Evolutionary conservation across 2,797 vertebrate species (phyloP), one percentile per base, ranked within the genome.

Genomic region (Luscinia luscinia): DNA sequence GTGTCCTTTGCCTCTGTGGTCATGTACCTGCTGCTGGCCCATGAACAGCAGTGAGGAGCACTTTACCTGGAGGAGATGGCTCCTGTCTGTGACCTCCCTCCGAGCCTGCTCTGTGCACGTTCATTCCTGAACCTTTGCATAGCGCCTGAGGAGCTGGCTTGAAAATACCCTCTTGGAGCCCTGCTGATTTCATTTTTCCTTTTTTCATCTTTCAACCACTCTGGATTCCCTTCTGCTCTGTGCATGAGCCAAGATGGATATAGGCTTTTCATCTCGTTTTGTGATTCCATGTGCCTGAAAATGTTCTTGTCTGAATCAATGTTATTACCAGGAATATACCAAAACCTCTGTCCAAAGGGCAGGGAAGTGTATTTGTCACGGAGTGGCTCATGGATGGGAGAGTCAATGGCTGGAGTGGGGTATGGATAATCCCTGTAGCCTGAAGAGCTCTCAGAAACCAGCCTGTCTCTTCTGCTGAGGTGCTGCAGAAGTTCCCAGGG

Each of bases 261-360:
- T 84, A 24, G 67, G 55, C 38, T 93, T 94, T 95, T 94, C 40
- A 76, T 75, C 84, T 94, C 45, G 82, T 81, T 96, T 87, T 78
- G 54, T 62, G 69, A 43, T 94, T 54, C 73, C 43, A 11, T 55
- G 43, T 92, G 73, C 63, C 78, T 91, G 72, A 77, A 91, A 91
- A 19, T 41, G 38, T 66, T 82, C 78, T 55, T 84, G 52, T 72
- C 43, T 83, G 58, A 74, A 70, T 73, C 1, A 2, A 0, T 77
- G 66, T 61, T 27, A n/a, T 41, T 17, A 67, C 12, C 18, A 70
- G 68, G 87, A 91, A 15, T n/a, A 63, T 18, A 70, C 11, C 64
- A 85, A 89, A 73, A 36, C 15, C 22, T 26, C 59, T 67, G 36
- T 85, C 64, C 3, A 8, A 83, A 88, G 52, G 84, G 45, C 69